Conservation (phyloP, 2,113 vertebrate species). For the Entelurus aequoreus region DNA sequence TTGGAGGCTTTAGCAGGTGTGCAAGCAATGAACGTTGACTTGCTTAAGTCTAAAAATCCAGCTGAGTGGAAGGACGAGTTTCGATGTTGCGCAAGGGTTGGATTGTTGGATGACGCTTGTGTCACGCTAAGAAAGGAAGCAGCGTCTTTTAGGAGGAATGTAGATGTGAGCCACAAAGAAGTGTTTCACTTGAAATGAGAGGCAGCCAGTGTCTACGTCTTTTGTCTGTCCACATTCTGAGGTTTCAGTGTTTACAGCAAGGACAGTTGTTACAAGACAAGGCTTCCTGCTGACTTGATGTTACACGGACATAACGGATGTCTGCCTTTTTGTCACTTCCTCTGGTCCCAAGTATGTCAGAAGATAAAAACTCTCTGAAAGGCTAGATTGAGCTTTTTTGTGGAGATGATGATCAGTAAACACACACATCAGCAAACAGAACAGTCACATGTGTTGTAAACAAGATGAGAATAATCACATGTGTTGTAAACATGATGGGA, state of each 20-base stretch:
- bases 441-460: neutral
- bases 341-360: slow-evolving; percentile 47
- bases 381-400: slow-evolving; percentile 30
- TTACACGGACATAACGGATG: slow-evolving; percentile 31
- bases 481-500: too few relatives aligned
- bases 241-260: slow-evolving; percentile 35
- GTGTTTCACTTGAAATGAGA: slow-evolving; percentile 19
- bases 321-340: slow-evolving; percentile 57
- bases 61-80: neutral
- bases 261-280: slow-evolving; percentile 31
- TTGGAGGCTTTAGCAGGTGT: slow-evolving; percentile 41
- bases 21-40: neutral
- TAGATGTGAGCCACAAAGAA: slow-evolving; percentile 32
- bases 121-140: slow-evolving; percentile 42
- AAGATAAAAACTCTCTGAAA: slow-evolving; percentile 45
- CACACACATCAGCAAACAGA: too few relatives aligned
- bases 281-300: slow-evolving; percentile 51
- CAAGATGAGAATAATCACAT: too few relatives aligned
- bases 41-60: neutral
- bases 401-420: neutral
- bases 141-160: slow-evolving; percentile 47
- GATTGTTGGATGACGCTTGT: slow-evolving; percentile 26
- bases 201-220: slow-evolving; percentile 19
- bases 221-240: slow-evolving; percentile 25
- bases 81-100: slow-evolving; percentile 14